A percentile compares a stretch with the other conserved stretches of the same genome.
Evolutionary conservation across 2,113 vertebrate species (phyloP).

Genomic region (Oncorhynchus kisutch): DNA sequence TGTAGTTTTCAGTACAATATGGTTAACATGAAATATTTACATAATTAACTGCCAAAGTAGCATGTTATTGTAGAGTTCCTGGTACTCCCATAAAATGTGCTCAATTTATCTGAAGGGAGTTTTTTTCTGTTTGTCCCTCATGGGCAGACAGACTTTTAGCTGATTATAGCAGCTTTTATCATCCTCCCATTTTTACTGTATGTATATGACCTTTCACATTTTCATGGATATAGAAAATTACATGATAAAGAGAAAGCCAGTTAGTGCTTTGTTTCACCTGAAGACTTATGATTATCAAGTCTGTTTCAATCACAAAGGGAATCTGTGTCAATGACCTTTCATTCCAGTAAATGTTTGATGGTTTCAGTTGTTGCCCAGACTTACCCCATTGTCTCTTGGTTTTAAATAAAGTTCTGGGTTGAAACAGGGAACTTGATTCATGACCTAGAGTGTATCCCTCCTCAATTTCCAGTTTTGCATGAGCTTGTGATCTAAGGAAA

Average conservation of each 20-base stretch:
- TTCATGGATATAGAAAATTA: neutral
- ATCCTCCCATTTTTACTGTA: neutral
- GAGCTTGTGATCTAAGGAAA: slow-evolving; percentile 65
- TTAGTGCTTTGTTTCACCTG: neutral
- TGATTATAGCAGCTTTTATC: neutral
- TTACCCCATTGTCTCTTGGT: slow-evolving; percentile 42
- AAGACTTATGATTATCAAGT: no score
- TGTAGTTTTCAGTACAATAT: no score
- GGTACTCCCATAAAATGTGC: no score
- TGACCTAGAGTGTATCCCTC: slow-evolving; percentile 70
- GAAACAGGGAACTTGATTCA: slow-evolving; percentile 70
- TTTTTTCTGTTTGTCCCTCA: no score
- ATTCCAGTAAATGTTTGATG: no score
- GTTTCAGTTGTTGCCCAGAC: slow-evolving; percentile 42
- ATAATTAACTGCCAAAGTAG: no score
- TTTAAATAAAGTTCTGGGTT: slow-evolving; percentile 53
- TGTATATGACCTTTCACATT: neutral
- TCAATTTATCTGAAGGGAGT: no score
- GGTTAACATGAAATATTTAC: no score
- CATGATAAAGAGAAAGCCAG: no score
- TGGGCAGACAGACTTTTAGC: neutral
- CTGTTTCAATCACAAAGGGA: neutral
- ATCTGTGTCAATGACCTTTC: no score
- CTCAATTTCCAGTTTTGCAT: slow-evolving; percentile 68
- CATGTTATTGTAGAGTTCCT: no score